Conservation (phyloP, 2,113 vertebrate species). For the Seriola dumerili region DNA sequence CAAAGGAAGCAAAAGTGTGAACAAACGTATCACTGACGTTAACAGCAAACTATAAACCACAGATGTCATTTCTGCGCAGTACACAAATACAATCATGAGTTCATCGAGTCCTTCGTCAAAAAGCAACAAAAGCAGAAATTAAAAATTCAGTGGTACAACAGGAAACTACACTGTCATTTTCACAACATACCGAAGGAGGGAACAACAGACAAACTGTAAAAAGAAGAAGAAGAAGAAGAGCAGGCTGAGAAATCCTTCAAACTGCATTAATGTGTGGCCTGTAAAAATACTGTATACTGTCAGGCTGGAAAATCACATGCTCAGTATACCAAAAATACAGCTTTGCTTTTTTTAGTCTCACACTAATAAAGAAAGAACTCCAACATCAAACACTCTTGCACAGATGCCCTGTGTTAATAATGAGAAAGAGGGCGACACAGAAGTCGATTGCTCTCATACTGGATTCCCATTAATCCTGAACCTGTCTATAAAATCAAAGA, state of each 20-base stretch:
- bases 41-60: not conserved
- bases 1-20: not conserved
- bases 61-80: not conserved
- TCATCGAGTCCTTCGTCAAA: not conserved
- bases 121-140: constrained; percentile 3
- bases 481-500: constrained; percentile 78
- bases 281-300: not conserved
- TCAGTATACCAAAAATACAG: not conserved
- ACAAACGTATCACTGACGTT: not conserved
- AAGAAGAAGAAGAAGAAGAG: not conserved
- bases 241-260: not conserved
- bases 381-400: not conserved
- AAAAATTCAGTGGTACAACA: not conserved
- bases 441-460: constrained; percentile 63
- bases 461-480: constrained; percentile 77
- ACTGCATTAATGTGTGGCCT: not conserved
- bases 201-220: not conserved
- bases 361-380: not conserved
- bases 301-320: not conserved
- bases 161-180: not conserved
- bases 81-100: not conserved
- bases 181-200: not conserved
- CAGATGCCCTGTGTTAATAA: constrained; percentile 44
- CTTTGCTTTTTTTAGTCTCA: not conserved
- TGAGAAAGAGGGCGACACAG: constrained; percentile 44